phyloP scores from a whole-genome alignment of 2,888 invertebrate genomes.

The Synergus laeviventris region DNA sequence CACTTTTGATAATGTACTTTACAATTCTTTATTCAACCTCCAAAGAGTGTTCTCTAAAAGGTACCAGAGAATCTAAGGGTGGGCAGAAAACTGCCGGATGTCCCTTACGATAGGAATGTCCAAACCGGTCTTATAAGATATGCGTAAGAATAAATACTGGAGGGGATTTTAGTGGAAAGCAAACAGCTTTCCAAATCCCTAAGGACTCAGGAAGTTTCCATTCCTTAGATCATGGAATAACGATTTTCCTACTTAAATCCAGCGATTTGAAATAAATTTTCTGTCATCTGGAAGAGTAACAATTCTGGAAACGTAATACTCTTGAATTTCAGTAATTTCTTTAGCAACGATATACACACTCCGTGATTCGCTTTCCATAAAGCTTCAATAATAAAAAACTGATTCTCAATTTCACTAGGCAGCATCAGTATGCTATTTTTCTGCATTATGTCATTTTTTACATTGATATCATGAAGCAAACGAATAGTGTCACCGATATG shows the following conservation, averaged over 20 bases:
- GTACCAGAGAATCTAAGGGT: too few relatives aligned
- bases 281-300: neutral
- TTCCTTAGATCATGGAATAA: too few relatives aligned
- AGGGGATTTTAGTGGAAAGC: too few relatives aligned
- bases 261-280: slow-evolving; percentile 35
- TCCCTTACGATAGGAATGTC: too few relatives aligned
- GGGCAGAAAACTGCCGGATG: too few relatives aligned
- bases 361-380: neutral
- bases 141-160: too few relatives aligned
- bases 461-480: neutral
- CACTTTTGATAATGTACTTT: too few relatives aligned
- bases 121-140: too few relatives aligned
- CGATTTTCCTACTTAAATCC: neutral
- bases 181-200: too few relatives aligned
- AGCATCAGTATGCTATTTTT: slow-evolving; percentile 22
- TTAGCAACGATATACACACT: neutral
- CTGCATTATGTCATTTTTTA: neutral
- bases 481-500: slow-evolving; percentile 15
- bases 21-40: too few relatives aligned
- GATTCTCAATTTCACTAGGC: slow-evolving; percentile 6
- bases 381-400: slow-evolving; percentile 23
- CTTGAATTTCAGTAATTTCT: neutral
- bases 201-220: too few relatives aligned
- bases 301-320: neutral
- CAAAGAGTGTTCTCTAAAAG: too few relatives aligned